These are phyloP conservation scores for Nomada hirtipes DNA, from an alignment of 2,888 invertebrate species.

Conservation along the genomic window DNA sequence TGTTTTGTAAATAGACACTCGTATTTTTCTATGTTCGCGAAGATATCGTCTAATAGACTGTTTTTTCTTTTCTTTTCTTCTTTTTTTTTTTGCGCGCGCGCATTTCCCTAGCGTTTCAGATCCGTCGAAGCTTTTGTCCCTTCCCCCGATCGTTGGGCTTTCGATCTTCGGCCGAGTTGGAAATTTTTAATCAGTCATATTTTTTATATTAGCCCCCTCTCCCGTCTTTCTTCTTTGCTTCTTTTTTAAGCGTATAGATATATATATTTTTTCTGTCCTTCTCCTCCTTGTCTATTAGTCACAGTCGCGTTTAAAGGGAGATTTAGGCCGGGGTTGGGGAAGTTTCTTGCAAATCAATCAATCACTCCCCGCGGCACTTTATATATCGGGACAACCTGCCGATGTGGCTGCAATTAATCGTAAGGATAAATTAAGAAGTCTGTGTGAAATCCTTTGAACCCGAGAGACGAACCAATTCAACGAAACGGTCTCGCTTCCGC, in stretches of 20 bases:
- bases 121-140: slow-evolving; percentile 62
- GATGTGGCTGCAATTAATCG: slow-evolving; percentile 26
- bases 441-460: slow-evolving; percentile 18
- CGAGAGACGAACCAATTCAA: slow-evolving; percentile 8
- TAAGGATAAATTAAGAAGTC: slow-evolving; percentile 40
- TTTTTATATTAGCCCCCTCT: not conserved
- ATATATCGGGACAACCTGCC: slow-evolving; percentile 11
- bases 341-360: slow-evolving; percentile 1
- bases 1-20: slow-evolving; percentile 77
- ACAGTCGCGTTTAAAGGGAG: slow-evolving; percentile 2
- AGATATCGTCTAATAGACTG: slow-evolving; percentile 63
- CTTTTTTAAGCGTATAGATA: not conserved
- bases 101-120: slow-evolving; percentile 72
- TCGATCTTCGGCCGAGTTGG: slow-evolving; percentile 16
- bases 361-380: slow-evolving; percentile 9
- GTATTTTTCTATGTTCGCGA: slow-evolving; percentile 78
- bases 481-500: not conserved
- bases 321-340: not conserved
- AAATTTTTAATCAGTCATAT: slow-evolving; percentile 24
- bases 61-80: slow-evolving; percentile 55
- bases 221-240: not conserved
- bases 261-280: not conserved
- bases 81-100: slow-evolving; percentile 23
- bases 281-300: not conserved
- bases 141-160: not conserved